These are phyloP conservation scores for Poliocrania exsul DNA, from an alignment of 2,797 vertebrate genomes.

Conservation along the genomic window DNA sequence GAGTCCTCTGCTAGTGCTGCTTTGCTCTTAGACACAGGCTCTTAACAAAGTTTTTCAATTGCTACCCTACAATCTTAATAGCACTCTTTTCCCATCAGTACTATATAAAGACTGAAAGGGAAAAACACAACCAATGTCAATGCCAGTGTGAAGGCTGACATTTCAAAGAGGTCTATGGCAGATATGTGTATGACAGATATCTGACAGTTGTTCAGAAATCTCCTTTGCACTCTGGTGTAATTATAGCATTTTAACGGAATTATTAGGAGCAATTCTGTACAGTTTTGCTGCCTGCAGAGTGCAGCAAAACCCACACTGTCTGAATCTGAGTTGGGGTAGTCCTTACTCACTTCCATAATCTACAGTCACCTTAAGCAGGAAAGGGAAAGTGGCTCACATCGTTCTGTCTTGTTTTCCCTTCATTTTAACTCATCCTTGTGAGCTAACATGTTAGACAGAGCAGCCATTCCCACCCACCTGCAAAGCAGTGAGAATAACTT, in stretches of 20 bases:
- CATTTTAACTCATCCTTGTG: not conserved
- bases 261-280: not conserved
- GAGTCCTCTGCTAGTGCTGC: not conserved
- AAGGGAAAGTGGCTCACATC: not conserved
- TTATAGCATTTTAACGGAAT: not conserved
- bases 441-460: not conserved
- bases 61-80: not conserved
- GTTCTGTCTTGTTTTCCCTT: not conserved
- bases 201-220: not conserved
- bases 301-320: conserved; percentile 30
- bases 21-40: not conserved
- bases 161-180: not conserved
- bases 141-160: not conserved
- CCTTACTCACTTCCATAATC: not conserved
- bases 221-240: not conserved
- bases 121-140: not conserved
- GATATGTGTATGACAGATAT: not conserved
- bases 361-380: not conserved
- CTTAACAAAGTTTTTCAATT: not conserved
- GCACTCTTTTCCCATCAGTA: not conserved
- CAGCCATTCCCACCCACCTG: not conserved
- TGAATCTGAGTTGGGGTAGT: not conserved
- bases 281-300: conserved; percentile 44
- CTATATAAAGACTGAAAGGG: not conserved
- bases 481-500: not conserved